These are phyloP conservation scores for Uloborus diversus DNA, from an alignment of 1,140 invertebrate genomes.

Conservation along the genomic window DNA sequence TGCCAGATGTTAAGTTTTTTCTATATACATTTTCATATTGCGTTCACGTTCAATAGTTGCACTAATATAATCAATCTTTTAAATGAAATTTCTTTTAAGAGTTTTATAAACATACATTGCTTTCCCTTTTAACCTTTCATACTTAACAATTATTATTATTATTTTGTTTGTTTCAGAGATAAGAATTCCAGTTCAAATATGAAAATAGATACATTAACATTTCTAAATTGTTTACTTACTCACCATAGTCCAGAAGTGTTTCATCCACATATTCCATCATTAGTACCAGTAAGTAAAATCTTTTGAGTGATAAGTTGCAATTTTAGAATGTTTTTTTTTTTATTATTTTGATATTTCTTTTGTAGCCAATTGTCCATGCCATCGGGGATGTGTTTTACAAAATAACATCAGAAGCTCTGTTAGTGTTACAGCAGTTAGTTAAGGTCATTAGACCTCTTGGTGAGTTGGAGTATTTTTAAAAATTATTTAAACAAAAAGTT, in stretches of 20 bases:
- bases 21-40: too few species aligned
- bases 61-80: too few species aligned
- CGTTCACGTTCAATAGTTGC: too few species aligned
- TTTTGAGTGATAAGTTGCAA: background rate
- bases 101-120: too few species aligned
- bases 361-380: constrained; percentile 80
- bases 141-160: too few species aligned
- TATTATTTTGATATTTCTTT: constrained; percentile 3
- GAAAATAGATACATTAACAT: constrained; percentile 97
- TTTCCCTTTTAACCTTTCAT: too few species aligned
- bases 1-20: too few species aligned
- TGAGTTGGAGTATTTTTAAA: constrained; percentile 64
- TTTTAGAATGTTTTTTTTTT: background rate
- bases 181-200: constrained; percentile 96
- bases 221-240: constrained; percentile 86
- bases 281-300: constrained; percentile 75
- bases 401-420: constrained; percentile 92
- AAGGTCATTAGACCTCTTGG: constrained; percentile 91
- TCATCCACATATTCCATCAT: constrained; percentile 79
- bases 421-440: constrained; percentile 92
- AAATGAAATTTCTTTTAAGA: too few species aligned
- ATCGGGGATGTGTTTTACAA: constrained; percentile 98
- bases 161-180: constrained; percentile 73
- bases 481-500: too few species aligned
- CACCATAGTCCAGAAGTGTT: constrained; percentile 84